These are phyloP conservation scores for Probaryconus sp. DNA, from an alignment of 1,140 invertebrate species.

Conservation along the genomic window DNA sequence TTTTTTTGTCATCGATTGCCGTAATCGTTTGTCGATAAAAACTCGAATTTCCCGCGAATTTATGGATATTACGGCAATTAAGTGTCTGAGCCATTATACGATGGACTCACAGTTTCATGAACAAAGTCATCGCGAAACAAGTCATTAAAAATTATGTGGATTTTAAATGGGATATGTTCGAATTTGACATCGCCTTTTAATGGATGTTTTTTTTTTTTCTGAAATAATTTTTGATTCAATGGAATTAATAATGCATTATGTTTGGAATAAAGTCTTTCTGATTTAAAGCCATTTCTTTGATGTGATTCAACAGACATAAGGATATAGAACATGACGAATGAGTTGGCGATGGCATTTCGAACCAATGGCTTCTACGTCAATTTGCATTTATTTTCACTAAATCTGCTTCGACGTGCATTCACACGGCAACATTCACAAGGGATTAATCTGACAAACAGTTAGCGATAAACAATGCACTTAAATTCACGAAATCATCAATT, in stretches of 20 bases:
- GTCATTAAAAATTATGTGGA: no score
- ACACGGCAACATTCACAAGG: constrained; percentile 13
- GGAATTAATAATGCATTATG: no score
- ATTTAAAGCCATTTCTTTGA: constrained; percentile 10
- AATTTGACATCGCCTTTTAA: no score
- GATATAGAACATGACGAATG: constrained; percentile 32
- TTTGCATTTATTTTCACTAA: constrained; percentile 47
- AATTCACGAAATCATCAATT: constrained; percentile 31
- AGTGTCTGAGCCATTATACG: no score
- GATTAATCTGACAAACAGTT: constrained; percentile 32
- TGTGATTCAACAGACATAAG: constrained; percentile 12
- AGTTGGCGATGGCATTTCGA: constrained; percentile 12
- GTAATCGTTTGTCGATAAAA: constrained; percentile 42
- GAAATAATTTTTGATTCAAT: no score
- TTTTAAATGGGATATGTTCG: no score
- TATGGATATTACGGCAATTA: constrained; percentile 1
- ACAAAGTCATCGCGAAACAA: no score
- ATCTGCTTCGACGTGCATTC: constrained; percentile 25
- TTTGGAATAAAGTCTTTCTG: no score
- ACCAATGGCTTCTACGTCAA: constrained; percentile 23
- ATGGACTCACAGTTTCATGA: no score
- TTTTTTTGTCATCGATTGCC: neutral
- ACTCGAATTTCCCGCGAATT: neutral
- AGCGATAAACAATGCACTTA: constrained; percentile 31
- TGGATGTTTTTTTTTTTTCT: no score